A percentile compares a stretch with the other conserved stretches of the same genome.
phyloP scores from a whole-genome alignment of 2,113 vertebrate genomes.

The Oenanthe melanoleuca region DNA sequence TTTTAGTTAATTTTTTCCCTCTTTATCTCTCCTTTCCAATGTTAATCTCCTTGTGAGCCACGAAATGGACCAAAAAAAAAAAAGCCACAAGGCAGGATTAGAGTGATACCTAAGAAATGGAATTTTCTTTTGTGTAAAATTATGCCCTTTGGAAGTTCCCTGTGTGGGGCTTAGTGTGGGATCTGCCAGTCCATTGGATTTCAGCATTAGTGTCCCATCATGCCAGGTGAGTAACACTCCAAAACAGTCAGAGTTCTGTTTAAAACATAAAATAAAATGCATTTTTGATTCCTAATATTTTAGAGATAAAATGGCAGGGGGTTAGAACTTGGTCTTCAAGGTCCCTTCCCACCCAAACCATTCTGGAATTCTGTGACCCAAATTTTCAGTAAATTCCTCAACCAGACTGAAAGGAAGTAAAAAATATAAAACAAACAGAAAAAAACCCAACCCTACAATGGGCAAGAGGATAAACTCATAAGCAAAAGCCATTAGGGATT shows the following conservation, averaged over 20 bases:
- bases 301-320: not conserved
- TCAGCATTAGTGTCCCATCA: not conserved
- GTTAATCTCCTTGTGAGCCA: not conserved
- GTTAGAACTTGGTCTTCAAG: not conserved
- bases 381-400: not conserved
- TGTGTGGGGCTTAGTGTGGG: not conserved
- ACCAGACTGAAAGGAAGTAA: not conserved
- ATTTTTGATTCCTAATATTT: not conserved
- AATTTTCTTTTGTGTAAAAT: not conserved
- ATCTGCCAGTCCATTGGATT: not conserved
- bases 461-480: not conserved
- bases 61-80: not conserved
- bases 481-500: not conserved
- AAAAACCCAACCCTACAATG: not conserved
- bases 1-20: not conserved
- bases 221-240: not conserved
- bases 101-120: not conserved
- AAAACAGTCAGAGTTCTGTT: not conserved
- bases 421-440: not conserved
- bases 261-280: fast-evolving
- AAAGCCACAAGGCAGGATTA: not conserved
- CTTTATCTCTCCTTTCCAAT: not conserved
- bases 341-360: not conserved
- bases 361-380: not conserved
- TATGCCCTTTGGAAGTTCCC: not conserved